A percentile compares a stretch with the other conserved stretches of the same genome.
These are phyloP conservation scores for Macrosiphum euphorbiae DNA, from an alignment of 2,888 invertebrate genomes.

Conservation along the genomic window DNA sequence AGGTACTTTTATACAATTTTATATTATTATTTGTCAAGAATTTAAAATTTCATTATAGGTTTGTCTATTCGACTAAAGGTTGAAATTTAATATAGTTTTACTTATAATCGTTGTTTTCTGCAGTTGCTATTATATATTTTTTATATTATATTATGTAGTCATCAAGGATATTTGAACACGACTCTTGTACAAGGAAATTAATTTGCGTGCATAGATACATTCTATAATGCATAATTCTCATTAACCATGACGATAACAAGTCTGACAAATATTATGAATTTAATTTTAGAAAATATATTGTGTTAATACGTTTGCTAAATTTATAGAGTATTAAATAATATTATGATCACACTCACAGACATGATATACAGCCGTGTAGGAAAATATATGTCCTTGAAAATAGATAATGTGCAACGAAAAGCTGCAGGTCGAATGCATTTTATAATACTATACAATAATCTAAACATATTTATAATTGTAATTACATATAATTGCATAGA, in stretches of 20 bases:
- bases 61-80: neutral
- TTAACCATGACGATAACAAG: neutral
- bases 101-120: neutral
- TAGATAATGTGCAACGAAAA: slow-evolving; percentile 41
- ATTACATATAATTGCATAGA: neutral
- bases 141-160: neutral
- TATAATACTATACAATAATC: neutral
- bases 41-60: neutral
- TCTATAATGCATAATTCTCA: neutral
- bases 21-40: neutral
- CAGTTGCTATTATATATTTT: neutral
- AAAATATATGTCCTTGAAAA: slow-evolving; percentile 13
- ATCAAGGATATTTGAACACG: slow-evolving; percentile 46
- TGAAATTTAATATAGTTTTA: neutral
- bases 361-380: neutral
- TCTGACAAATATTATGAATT: slow-evolving; percentile 40
- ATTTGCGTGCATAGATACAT: slow-evolving; percentile 7
- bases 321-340: neutral
- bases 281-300: slow-evolving; percentile 26
- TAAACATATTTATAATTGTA: neutral
- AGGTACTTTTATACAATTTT: neutral
- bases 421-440: slow-evolving; percentile 19
- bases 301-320: neutral
- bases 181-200: slow-evolving; percentile 28
- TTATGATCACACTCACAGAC: neutral